These are phyloP conservation scores for Lagenorhynchus albirostris DNA, from an alignment of 2,113 vertebrate genomes.

Conservation along the genomic window DNA sequence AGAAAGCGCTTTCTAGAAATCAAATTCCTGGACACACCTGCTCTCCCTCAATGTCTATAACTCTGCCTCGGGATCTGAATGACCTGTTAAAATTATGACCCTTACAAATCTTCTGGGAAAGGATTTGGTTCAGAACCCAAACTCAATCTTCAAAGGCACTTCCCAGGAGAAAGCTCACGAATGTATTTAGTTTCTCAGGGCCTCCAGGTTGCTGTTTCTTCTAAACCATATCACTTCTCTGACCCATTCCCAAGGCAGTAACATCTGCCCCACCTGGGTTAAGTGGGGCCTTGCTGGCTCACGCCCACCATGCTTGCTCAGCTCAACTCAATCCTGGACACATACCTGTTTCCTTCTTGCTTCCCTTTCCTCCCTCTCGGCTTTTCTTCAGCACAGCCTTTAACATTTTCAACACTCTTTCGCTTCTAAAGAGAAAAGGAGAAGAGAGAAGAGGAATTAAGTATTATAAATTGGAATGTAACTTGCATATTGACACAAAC, in stretches of 20 bases:
- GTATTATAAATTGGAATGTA: neutral
- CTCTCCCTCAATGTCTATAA: neutral
- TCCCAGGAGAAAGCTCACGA: neutral
- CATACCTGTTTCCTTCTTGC: constrained; percentile 95
- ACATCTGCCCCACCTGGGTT: neutral
- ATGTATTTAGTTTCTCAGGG: neutral
- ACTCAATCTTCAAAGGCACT: constrained; percentile 45
- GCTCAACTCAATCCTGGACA: neutral
- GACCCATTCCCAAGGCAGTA: neutral
- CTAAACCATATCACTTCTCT: neutral
- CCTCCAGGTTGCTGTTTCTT: neutral
- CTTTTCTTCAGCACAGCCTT: constrained; percentile 98
- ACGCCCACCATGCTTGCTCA: rapidly evolving
- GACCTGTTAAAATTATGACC: constrained; percentile 40
- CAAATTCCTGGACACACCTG: constrained; percentile 63
- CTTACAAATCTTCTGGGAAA: neutral
- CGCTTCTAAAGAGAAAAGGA: constrained; percentile 67
- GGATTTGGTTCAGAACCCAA: neutral
- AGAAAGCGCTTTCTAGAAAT: constrained; percentile 59
- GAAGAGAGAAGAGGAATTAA: constrained; percentile 64
- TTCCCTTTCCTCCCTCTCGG: constrained; percentile 93
- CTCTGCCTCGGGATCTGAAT: neutral
- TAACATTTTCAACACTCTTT: constrained; percentile 87
- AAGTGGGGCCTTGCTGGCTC: neutral
- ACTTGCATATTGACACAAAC: neutral